Percentiles rank a stretch among this genome's conserved stretches.
phyloP scores from a whole-genome alignment of 2,113 vertebrate species.

The Sylvia atricapilla region DNA sequence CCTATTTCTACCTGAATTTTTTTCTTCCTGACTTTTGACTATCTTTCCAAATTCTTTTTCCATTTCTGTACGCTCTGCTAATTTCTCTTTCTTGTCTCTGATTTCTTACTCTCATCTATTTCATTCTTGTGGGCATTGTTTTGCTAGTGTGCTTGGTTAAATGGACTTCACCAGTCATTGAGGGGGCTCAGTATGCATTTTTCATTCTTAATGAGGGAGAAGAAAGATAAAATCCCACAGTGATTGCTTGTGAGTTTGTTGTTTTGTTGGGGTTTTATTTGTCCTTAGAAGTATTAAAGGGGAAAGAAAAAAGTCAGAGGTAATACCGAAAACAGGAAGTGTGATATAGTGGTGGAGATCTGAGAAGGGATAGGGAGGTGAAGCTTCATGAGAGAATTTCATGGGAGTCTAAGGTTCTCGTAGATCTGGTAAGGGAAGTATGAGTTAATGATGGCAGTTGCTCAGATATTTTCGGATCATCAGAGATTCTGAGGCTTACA shows the following conservation, averaged over 20 bases:
- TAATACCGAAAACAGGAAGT: background rate
- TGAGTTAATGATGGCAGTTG: background rate
- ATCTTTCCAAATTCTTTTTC: background rate
- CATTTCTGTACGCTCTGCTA: background rate
- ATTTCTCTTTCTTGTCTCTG: background rate
- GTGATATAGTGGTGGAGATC: background rate
- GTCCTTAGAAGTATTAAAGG: background rate
- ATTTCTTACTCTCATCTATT: background rate
- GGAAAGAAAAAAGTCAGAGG: background rate
- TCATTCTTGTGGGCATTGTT: background rate
- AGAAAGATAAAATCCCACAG: background rate
- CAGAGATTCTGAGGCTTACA: background rate
- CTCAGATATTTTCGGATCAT: constrained; percentile 6
- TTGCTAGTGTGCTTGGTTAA: background rate
- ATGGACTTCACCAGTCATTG: background rate
- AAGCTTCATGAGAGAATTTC: background rate
- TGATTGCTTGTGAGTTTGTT: background rate
- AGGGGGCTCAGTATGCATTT: background rate
- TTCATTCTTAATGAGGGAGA: background rate
- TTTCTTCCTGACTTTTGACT: background rate
- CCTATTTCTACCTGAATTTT: background rate
- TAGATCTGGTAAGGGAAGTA: background rate
- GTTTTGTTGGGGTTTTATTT: background rate
- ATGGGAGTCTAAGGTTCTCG: background rate
- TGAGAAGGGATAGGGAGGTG: background rate